Base-by-base conservation (phyloP, 92 coral and sea anemone species). In the Isaurus tuberculatus region DNA sequence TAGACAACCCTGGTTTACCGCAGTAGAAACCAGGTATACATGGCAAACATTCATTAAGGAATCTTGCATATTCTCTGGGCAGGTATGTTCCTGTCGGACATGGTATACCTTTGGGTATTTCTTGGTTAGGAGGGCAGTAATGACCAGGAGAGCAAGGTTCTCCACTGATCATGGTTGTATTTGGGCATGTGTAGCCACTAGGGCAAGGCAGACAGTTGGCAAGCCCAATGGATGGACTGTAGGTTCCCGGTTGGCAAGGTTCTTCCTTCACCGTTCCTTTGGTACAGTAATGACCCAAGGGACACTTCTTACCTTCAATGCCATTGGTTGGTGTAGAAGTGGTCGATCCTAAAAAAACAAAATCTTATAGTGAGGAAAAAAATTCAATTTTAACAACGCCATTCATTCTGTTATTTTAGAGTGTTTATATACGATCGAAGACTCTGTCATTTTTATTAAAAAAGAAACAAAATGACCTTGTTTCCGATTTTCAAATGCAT, bases 41-140 rank as follows among this genome's bases (percentile, higher is more conserved):
- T 0, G 91, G 20, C 10, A 92, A 83, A 55, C 97, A 93, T 89
- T 96, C 99, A 61, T 96, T 96, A 31, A n/a, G 77, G 67, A 70
- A 90, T 26, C 69, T 82, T 32, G 91, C 91, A 74, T 64, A 75
- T 51, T 70, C 65, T 25, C 61, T 61, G 17, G 92, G 93, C 43
- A 91, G 80, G 81, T 94, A 96, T 0, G 99, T 96, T 49, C 99
- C 99, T 20, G 65, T 65, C 16, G 99, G 98, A 75, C 99, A 96
- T 10, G 90, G 85, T 31, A 77, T 80, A 3, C 98, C 99, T 19
- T 83, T 73, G 9, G 87, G 89, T 25, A 84, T 22, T 20, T 74
- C 57, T 9, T 84, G 86, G 17, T 94, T 84, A 22, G 85, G 88
- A 19, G 95, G 90, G 29, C 99, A 96, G 80, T 92, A 96, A 80